Evolutionary conservation across 2,797 vertebrate species (phyloP).

Genomic region (Lerista edwardsae): DNA sequence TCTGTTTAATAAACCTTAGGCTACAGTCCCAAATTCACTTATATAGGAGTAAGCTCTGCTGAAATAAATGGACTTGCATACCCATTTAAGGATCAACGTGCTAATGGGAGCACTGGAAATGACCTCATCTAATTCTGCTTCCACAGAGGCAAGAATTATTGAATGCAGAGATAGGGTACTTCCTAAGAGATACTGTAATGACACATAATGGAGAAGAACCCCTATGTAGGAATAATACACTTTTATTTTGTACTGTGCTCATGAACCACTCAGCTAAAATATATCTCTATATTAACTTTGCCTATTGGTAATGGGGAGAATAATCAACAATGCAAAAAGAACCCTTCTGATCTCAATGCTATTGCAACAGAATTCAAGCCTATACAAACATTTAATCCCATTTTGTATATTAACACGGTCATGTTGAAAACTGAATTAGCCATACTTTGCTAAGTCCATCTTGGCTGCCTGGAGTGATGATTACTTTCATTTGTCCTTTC

Average conservation of each 20-base stretch:
- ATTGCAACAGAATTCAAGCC: neutral
- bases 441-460: conserved; percentile 88
- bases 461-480: conserved; percentile 87
- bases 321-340: neutral
- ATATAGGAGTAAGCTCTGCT: too few species aligned
- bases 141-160: neutral
- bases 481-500: conserved; percentile 86
- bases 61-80: neutral
- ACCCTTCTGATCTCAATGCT: neutral
- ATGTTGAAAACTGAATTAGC: neutral
- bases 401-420: neutral
- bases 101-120: neutral
- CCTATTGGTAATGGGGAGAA: neutral
- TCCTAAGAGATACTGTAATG: neutral
- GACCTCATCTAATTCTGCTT: neutral
- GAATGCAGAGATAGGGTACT: neutral
- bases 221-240: too few species aligned
- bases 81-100: neutral
- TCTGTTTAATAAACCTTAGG: too few species aligned
- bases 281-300: neutral
- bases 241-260: neutral
- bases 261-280: neutral
- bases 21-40: too few species aligned
- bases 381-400: neutral
- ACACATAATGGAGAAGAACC: neutral